Evolutionary conservation across 2,113 vertebrate species (phyloP).

Genomic region (Sturnus vulgaris): DNA sequence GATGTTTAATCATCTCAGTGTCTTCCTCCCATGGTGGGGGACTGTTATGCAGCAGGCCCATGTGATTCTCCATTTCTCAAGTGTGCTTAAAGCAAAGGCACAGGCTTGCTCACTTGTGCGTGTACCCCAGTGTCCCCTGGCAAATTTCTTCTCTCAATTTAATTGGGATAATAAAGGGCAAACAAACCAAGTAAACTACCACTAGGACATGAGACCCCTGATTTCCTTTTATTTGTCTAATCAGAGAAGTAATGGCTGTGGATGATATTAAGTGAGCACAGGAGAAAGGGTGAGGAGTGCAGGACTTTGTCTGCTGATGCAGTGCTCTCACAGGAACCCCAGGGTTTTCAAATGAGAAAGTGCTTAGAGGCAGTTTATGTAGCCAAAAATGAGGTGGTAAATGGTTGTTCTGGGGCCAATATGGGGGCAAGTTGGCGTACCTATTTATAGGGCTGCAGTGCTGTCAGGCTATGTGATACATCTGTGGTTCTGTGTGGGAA

Average conservation of each 20-base stretch:
- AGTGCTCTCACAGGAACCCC: constrained; percentile 53
- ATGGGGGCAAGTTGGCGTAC: constrained; percentile 59
- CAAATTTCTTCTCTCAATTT: neutral
- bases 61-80: neutral
- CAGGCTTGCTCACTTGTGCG: neutral
- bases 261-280: neutral
- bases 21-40: neutral
- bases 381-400: constrained; percentile 67
- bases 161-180: neutral
- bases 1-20: neutral
- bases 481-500: constrained; percentile 65
- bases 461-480: constrained; percentile 57
- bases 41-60: neutral
- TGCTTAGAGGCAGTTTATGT: constrained; percentile 68
- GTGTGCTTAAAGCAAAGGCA: neutral
- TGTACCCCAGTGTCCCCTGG: neutral
- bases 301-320: constrained; percentile 59
- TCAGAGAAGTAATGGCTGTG: constrained; percentile 3
- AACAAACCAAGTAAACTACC: neutral
- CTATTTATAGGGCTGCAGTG: constrained; percentile 56
- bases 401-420: constrained; percentile 66
- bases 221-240: neutral
- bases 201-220: neutral
- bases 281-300: constrained; percentile 7
- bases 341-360: constrained; percentile 64